These are phyloP conservation scores for Pissodes strobi DNA, from an alignment of 1,140 invertebrate species.

Conservation along the genomic window DNA sequence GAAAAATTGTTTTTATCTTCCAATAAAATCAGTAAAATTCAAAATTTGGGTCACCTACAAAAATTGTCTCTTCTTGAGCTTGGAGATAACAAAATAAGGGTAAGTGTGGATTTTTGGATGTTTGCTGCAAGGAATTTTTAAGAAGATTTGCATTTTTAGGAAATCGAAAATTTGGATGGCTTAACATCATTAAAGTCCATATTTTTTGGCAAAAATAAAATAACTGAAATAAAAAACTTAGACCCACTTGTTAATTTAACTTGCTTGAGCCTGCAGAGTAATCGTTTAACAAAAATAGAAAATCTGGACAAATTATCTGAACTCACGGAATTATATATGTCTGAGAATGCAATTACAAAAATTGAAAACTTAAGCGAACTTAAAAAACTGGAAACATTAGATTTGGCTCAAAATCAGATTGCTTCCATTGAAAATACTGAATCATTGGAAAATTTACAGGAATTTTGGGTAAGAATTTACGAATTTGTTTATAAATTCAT, in stretches of 20 bases:
- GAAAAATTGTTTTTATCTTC: constrained; percentile 89
- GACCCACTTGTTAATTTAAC: constrained; percentile 76
- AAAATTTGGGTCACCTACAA: constrained; percentile 83
- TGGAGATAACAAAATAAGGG: constrained; percentile 92
- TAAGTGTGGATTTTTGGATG: constrained; percentile 52
- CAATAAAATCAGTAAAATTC: constrained; percentile 90
- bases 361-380: constrained; percentile 78
- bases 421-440: constrained; percentile 78
- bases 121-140: no score
- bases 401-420: constrained; percentile 89
- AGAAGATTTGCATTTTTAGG: constrained; percentile 59
- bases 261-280: constrained; percentile 88
- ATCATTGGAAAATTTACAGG: constrained; percentile 77
- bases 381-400: constrained; percentile 78
- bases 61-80: constrained; percentile 88
- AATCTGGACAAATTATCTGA: constrained; percentile 76
- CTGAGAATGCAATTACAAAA: constrained; percentile 86
- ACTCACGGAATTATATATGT: constrained; percentile 89
- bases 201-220: constrained; percentile 97
- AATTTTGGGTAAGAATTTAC: constrained; percentile 83
- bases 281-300: constrained; percentile 87
- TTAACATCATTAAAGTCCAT: constrained; percentile 75
- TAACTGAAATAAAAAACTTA: constrained; percentile 86
- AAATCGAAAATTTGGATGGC: constrained; percentile 83
- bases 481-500: no score